A percentile compares a stretch with the other conserved stretches of the same genome.
Conservation (phyloP, 2,113 vertebrate genomes). For the Opisthocomus hoazin region DNA sequence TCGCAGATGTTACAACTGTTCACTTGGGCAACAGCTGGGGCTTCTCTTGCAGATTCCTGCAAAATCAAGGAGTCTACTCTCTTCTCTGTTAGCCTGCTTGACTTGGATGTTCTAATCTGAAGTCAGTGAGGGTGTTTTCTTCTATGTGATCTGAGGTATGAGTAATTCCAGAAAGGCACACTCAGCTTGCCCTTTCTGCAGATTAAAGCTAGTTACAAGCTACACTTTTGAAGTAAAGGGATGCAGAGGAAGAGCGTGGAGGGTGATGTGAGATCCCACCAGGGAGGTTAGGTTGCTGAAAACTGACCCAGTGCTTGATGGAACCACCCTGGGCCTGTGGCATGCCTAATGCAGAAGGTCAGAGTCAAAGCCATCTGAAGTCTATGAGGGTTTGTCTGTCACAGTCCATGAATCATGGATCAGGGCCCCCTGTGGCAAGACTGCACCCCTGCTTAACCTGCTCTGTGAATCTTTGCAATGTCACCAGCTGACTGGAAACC, state of each 20-base stretch:
- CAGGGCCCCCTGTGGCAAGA: neutral
- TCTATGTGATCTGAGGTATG: neutral
- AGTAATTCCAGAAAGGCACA: neutral
- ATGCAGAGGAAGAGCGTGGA: neutral
- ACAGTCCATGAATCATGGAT: neutral
- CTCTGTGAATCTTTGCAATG: neutral
- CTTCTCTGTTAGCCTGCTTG: neutral
- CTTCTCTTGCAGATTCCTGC: neutral
- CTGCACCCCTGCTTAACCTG: neutral
- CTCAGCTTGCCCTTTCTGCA: neutral
- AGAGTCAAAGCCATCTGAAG: neutral
- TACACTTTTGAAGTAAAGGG: neutral
- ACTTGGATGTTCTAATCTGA: neutral
- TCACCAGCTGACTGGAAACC: neutral
- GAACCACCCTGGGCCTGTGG: neutral
- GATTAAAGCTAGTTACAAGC: neutral
- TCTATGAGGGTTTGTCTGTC: neutral
- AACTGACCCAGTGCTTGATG: neutral
- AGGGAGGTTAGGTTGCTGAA: neutral
- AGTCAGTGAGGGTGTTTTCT: neutral
- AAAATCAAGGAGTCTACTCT: neutral
- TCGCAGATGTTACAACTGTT: neutral
- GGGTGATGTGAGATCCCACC: neutral
- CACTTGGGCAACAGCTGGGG: neutral
- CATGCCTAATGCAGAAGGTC: neutral